phyloP scores from a whole-genome alignment of 1,140 invertebrate genomes.

The Sinonovacula constricta region DNA sequence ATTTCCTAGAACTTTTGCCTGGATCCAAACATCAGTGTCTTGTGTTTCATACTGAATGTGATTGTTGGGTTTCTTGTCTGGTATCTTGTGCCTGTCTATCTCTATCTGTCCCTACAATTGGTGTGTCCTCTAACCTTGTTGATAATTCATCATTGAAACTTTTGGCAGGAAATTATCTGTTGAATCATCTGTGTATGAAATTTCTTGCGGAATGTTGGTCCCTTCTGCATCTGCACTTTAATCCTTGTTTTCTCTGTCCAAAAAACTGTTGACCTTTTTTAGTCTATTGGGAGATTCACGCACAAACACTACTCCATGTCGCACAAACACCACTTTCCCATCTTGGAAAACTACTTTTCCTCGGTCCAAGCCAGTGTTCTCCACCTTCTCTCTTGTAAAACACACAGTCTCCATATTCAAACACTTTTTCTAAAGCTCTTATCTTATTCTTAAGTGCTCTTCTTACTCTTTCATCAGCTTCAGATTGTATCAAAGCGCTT shows the following conservation, averaged over 20 bases:
- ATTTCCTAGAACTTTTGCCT: too few relatives aligned
- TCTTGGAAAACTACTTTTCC: conserved; percentile 48
- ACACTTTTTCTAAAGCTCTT: conserved; percentile 39
- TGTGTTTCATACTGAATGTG: too few relatives aligned
- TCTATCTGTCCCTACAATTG: too few relatives aligned
- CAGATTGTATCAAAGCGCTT: conserved; percentile 27
- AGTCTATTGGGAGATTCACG: not conserved
- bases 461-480: conserved; percentile 33
- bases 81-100: too few relatives aligned
- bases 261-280: not conserved
- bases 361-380: not conserved
- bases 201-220: too few relatives aligned
- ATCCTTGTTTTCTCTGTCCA: not conserved
- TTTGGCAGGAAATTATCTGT: too few relatives aligned
- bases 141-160: too few relatives aligned
- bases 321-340: not conserved
- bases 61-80: too few relatives aligned
- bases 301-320: conserved; percentile 27
- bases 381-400: conserved; percentile 49
- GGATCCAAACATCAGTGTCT: too few relatives aligned
- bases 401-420: conserved; percentile 35
- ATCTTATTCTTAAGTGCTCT: conserved; percentile 33
- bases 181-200: too few relatives aligned
- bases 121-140: too few relatives aligned
- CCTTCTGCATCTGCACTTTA: not conserved